phyloP scores from a whole-genome alignment of 2,113 vertebrate genomes.

The Gracilinanus agilis region DNA sequence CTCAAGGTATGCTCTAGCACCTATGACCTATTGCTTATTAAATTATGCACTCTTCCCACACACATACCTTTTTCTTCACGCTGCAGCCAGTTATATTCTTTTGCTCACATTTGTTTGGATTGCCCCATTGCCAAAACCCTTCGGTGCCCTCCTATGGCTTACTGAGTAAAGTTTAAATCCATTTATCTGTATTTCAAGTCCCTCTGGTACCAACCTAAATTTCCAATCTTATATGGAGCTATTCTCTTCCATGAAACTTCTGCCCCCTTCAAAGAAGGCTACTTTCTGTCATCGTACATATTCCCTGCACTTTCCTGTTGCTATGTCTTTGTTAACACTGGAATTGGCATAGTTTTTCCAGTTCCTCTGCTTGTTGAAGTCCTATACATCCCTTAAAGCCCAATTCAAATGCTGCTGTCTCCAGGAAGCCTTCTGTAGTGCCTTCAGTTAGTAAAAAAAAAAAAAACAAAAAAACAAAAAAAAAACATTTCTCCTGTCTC shows the following conservation, averaged over 20 bases:
- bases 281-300: not conserved
- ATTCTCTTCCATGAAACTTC: not conserved
- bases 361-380: not conserved
- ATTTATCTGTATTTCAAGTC: not conserved
- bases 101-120: not conserved
- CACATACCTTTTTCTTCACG: not conserved
- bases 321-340: not conserved
- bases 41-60: not conserved
- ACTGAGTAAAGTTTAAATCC: not conserved
- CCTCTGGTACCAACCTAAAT: not conserved
- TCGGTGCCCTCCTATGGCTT: not conserved
- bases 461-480: too few species aligned
- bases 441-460: not conserved
- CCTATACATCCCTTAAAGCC: not conserved
- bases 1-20: not conserved
- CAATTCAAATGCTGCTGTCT: not conserved
- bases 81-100: not conserved
- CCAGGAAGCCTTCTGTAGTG: not conserved
- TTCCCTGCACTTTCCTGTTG: not conserved
- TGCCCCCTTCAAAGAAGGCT: not conserved
- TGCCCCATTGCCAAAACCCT: not conserved
- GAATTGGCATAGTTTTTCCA: not conserved
- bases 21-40: not conserved
- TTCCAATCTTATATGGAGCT: not conserved
- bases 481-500: not conserved